Base-by-base conservation (phyloP, 1,140 invertebrate species). In the Saxidomus purpurata region DNA sequence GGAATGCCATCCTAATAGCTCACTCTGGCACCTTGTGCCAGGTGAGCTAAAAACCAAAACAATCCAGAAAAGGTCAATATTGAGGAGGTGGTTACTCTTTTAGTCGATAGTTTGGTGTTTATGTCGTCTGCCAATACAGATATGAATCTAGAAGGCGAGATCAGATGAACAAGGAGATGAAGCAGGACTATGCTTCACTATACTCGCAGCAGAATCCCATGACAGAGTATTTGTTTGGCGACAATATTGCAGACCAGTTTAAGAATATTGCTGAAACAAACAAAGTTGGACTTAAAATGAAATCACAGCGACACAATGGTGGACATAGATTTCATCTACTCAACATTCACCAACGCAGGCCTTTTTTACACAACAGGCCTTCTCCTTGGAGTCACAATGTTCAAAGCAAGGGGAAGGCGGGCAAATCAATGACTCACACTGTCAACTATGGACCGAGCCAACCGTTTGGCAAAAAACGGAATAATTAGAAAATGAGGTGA, bases 401-500 rank as follows among this genome's bases (percentile, higher is more conserved):
- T 67, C 69, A 40, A 74, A 74, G 38, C 69, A 74, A 40, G 69
- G 69, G 31, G 69, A 74, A 31, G 69, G 34, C 31, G 34, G 38
- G 69, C 69, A 74, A 74, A 31, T 15, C 69, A 74, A 31, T n/a
- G n/a, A 36, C 69, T 34, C 34, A 17, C 17, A 13, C 38, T n/a
- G n/a, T n/a, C n/a, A n/a, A n/a, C n/a, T n/a, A n/a, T n/a, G n/a
- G 34, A 36, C 31, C n/a, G 17, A 74, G 17, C 69, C 17, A 31
- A n/a, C 69, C 69, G 34, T 74, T 74, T 31, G 34, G 3, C 69
- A 34, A 40, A 40, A 74, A 74, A 36, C 38, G 69, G 4, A 6
- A 74, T 34, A 31, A 74, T 74, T 74, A 74, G 69, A 74, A 17
- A 40, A n/a, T 74, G 69, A 74, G 34, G 69, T 74, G n/a, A 74